Conservation (phyloP, 2,888 invertebrate species). For the Epiperipatus broadwayi region DNA sequence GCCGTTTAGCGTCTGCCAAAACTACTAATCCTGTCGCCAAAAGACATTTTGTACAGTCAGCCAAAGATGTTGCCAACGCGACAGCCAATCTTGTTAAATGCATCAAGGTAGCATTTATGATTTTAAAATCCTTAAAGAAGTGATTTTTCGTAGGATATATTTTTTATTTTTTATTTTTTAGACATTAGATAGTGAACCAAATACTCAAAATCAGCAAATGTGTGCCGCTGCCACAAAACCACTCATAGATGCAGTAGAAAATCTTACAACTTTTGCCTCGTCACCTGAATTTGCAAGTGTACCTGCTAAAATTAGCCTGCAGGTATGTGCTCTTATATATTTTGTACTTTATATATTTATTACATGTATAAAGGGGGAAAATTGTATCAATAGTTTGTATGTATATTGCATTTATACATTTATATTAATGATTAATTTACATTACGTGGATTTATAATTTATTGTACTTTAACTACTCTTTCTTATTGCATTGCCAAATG, state of each 20-base stretch:
- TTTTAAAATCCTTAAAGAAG: neutral
- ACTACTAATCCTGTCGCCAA: conserved; percentile 78
- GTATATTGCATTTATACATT: no score
- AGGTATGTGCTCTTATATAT: conserved; percentile 31
- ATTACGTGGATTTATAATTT: no score
- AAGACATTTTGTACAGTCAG: conserved; percentile 88
- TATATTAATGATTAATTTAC: no score
- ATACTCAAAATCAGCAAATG: conserved; percentile 48
- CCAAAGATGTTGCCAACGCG: conserved; percentile 88
- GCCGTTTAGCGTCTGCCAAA: conserved; percentile 73
- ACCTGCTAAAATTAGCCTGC: conserved; percentile 69
- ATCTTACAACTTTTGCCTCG: conserved; percentile 74
- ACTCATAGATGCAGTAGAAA: conserved; percentile 70
- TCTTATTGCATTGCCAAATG: no score
- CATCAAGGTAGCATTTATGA: conserved; percentile 49
- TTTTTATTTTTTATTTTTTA: conserved; percentile 19
- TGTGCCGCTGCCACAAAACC: conserved; percentile 62
- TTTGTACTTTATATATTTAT: no score
- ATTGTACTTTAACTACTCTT: no score
- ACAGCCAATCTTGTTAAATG: conserved; percentile 84
- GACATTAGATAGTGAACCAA: conserved; percentile 55
- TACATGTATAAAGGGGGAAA: conserved; percentile 3
- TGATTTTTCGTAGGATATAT: conserved; percentile 6
- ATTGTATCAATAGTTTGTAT: neutral
- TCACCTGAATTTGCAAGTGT: conserved; percentile 80